Evolutionary conservation across 2,797 vertebrate genomes (phyloP).

Genomic region (Muscicapa comitata): DNA sequence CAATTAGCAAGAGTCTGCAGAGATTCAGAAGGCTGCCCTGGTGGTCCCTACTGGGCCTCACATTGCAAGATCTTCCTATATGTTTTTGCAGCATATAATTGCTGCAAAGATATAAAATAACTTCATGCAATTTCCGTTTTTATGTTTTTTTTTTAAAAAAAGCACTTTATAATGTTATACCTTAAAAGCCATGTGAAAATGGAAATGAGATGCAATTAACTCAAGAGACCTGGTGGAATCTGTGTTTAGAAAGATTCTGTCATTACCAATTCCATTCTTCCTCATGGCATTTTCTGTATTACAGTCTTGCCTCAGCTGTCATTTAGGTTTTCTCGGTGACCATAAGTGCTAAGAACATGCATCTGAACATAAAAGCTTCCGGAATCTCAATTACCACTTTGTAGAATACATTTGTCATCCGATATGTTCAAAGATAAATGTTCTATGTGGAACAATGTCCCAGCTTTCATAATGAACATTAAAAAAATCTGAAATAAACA

Average conservation of each 20-base stretch:
- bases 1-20: slow-evolving; percentile 40
- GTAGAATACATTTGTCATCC: background rate
- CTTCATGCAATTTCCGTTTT: background rate
- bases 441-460: background rate
- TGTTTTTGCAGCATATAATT: background rate
- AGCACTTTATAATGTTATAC: background rate
- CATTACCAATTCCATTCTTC: background rate
- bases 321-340: background rate
- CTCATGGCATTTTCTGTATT: background rate
- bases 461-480: background rate
- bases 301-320: background rate
- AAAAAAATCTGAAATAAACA: background rate
- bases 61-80: background rate
- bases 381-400: background rate
- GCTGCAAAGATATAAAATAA: background rate
- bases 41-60: background rate
- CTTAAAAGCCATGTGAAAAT: background rate
- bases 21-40: slow-evolving; percentile 10
- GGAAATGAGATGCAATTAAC: slow-evolving; percentile 2
- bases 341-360: background rate
- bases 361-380: background rate
- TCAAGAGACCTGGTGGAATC: background rate
- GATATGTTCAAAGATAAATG: background rate
- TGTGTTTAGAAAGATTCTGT: background rate
- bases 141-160: background rate